Percentiles rank a stretch among this genome's conserved stretches.
phyloP scores from a whole-genome alignment of 2,797 vertebrate species.

The Crotalus adamanteus region DNA sequence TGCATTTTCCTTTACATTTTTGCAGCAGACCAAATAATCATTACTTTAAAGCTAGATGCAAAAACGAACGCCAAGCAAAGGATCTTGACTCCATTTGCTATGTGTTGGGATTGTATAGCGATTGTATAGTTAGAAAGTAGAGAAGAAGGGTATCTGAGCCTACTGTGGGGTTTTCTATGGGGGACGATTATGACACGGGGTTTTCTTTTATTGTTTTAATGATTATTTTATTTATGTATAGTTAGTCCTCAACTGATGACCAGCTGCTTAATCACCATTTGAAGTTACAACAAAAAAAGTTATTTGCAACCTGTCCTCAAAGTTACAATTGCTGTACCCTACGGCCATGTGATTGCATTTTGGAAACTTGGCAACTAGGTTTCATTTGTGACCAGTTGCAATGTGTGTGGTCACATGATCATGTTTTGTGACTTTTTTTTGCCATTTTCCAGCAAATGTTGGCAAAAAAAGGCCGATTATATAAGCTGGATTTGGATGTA shows the following conservation, averaged over 20 bases:
- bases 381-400: neutral
- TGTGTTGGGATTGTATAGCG: neutral
- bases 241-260: neutral
- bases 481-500: neutral
- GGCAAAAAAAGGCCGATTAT: neutral
- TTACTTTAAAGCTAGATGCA: neutral
- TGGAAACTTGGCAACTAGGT: neutral
- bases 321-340: neutral
- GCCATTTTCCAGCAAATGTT: neutral
- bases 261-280: neutral
- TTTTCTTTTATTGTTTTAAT: neutral
- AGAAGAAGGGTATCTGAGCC: neutral
- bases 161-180: neutral
- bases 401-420: neutral
- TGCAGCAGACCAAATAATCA: slow-evolving; percentile 28
- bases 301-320: neutral
- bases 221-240: neutral
- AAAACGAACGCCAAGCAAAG: slow-evolving; percentile 1
- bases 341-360: neutral
- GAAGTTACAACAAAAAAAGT: neutral
- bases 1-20: neutral
- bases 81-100: slow-evolving; percentile 19
- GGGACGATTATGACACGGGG: neutral
- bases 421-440: neutral
- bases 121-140: neutral